A percentile compares a stretch with the other conserved stretches of the same genome.
These are phyloP conservation scores for Halyomorpha halys DNA, from an alignment of 1,140 invertebrate species.

Conservation along the genomic window DNA sequence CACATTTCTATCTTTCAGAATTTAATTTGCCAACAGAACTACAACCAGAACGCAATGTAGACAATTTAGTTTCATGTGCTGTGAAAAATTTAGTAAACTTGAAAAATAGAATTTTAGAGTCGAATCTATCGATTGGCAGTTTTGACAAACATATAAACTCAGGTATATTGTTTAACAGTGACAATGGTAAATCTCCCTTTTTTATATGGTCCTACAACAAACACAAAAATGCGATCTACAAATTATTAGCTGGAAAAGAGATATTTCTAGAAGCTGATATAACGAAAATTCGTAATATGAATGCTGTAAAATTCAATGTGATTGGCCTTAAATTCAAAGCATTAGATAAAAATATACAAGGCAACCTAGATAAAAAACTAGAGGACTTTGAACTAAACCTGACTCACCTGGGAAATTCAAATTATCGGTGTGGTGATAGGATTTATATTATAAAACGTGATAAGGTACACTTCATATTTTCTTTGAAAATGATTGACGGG, in stretches of 20 bases:
- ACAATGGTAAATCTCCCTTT: neutral
- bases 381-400: neutral
- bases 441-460: slow-evolving; percentile 5
- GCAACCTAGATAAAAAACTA: neutral
- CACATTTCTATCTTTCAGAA: neutral
- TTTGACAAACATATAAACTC: slow-evolving; percentile 4
- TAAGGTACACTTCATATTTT: neutral
- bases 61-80: neutral
- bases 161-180: neutral
- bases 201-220: neutral
- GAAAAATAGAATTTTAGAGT: neutral
- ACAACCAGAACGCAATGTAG: neutral
- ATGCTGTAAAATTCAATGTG: slow-evolving; percentile 7
- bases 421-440: neutral
- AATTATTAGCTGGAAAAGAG: neutral
- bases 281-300: neutral
- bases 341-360: neutral
- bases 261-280: slow-evolving; percentile 8
- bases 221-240: neutral
- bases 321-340: neutral
- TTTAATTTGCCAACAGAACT: neutral
- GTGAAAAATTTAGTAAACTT: neutral
- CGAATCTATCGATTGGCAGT: neutral
- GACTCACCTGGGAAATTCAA: neutral
- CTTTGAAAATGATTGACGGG: neutral